Base-by-base conservation (phyloP, 2,888 invertebrate genomes). In the Tinea pellionella region DNA sequence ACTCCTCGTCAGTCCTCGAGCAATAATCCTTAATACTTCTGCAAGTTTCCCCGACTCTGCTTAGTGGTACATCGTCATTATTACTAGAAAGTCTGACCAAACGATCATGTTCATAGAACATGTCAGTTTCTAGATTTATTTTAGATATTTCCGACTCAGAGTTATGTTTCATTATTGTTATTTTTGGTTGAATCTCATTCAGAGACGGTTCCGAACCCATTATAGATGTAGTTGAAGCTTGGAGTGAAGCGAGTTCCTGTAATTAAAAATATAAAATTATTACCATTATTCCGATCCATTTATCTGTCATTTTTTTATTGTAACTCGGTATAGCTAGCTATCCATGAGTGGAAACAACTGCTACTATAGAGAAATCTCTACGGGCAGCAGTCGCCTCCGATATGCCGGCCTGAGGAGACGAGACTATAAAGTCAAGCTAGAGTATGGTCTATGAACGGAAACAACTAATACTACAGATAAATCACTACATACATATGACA, bases 171-270 rank as follows among this genome's bases (percentile, higher is more conserved):
- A 76, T 62, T 12, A 64, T 63, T 24, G 61, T 65, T 11, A 29
- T 7, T 60, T 29, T 77, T 71, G 0, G 64, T 29, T 9, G 65
- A 58, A 60, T 69, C 19, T 57, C 51, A 15, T 8, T 67, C 0
- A 85, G 82, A 63, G 85, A 84, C 0, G 88, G 81, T 67, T 88
- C 88, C 62, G 88, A 88, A 18, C 88, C 88, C 79, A 88, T 86
- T 67, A 84, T 76, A 0, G 87, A 86, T 9, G 85, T 75, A 0
- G 85, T 82, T 1, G 87, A 83, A 3, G 79, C 71, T 63, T 84
- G 78, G 18, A 88, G 63, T 1, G 71, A 66, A 37, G 79, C 68
- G 42, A 82, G 60, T 61, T 80, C 83, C 88, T 88, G 73, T 6
- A 32, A 64, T 66, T 37, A 63, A 56, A 65, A 61, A 56, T 59